Evolutionary conservation across 2,797 vertebrate species (phyloP).

Genomic region (Prionace glauca): DNA sequence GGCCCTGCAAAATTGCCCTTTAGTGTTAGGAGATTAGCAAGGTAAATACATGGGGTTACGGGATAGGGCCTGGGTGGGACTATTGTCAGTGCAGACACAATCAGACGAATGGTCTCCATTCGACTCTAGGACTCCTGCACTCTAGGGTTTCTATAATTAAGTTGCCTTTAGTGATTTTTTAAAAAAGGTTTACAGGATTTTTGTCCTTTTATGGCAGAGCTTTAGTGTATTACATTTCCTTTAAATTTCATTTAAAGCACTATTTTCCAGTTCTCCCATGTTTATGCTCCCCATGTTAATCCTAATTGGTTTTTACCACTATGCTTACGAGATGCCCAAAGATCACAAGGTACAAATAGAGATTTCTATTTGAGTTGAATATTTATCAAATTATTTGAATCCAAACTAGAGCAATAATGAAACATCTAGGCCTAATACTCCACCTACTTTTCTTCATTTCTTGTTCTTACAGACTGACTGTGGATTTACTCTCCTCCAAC

Average conservation of each 20-base stretch:
- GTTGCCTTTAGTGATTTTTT: background rate
- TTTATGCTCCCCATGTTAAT: background rate
- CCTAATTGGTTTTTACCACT: background rate
- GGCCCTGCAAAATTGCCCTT: no score
- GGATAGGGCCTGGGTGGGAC: no score
- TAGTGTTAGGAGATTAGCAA: no score
- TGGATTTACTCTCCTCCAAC: background rate
- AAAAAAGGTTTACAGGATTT: background rate
- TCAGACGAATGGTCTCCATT: no score
- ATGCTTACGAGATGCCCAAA: background rate
- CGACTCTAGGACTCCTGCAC: no score
- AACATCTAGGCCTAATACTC: background rate
- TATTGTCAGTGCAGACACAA: no score
- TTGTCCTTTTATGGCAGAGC: background rate
- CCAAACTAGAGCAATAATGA: background rate
- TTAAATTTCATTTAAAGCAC: background rate
- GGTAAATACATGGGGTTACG: no score
- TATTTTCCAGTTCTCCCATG: background rate
- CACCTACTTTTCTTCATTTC: background rate
- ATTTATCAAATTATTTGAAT: background rate
- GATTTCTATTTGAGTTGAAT: background rate
- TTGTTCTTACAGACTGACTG: background rate
- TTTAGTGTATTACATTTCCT: background rate
- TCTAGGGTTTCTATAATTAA: background rate
- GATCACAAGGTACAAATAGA: background rate